Evolutionary conservation across 2,888 invertebrate species (phyloP).

Genomic region (Nyleta sp.): DNA sequence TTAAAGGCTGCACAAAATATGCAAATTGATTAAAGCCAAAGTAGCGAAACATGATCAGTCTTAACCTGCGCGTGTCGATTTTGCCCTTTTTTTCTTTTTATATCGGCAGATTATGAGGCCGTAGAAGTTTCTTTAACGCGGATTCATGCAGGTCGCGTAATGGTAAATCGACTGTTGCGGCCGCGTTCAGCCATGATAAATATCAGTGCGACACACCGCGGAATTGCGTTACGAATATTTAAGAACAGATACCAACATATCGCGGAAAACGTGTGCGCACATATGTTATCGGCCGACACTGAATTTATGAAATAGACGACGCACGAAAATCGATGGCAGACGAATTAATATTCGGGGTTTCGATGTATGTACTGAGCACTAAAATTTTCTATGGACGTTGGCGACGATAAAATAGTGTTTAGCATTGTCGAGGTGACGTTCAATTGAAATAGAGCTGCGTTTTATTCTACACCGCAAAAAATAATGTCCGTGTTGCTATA

Average conservation of each 20-base stretch:
- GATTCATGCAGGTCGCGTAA: conserved; percentile 63
- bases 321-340: conserved; percentile 60
- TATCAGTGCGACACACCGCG: conserved; percentile 51
- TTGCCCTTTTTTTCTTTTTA: conserved; percentile 9
- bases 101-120: conserved; percentile 49
- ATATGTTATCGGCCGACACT: conserved; percentile 38
- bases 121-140: conserved; percentile 50
- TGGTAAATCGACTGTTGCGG: conserved; percentile 64
- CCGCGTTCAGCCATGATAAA: conserved; percentile 51
- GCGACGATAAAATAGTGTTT: conserved; percentile 21
- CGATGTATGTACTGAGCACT: conserved; percentile 38
- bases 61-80: no score
- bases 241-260: conserved; percentile 36
- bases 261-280: conserved; percentile 31
- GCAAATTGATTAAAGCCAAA: no score
- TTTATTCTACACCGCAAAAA: no score
- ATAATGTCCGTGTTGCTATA: no score
- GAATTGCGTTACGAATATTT: conserved; percentile 53
- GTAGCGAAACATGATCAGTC: no score
- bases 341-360: conserved; percentile 56
- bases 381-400: conserved; percentile 17
- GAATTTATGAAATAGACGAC: conserved; percentile 50
- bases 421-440: conserved; percentile 15
- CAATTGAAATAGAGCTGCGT: conserved; percentile 15
- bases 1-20: no score